Conservation (phyloP, 1,140 invertebrate species). For the Drosophila quadrilineata region DNA sequence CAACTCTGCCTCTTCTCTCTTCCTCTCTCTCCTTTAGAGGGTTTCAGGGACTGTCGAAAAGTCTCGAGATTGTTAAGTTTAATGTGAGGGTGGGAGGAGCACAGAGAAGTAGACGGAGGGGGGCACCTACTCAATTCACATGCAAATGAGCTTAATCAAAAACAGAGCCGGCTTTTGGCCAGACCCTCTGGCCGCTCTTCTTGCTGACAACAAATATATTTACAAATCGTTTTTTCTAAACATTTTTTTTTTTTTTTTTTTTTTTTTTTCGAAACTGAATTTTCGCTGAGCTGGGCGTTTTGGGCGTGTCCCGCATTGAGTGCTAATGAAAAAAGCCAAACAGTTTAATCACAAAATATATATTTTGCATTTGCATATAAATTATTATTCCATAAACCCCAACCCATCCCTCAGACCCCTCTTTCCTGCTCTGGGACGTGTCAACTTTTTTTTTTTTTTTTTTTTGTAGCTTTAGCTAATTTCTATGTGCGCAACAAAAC, state of each 20-base stretch:
- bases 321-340: slow-evolving; percentile 77
- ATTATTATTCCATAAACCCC: slow-evolving; percentile 41
- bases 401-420: too few species aligned
- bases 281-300: not conserved
- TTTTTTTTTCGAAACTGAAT: not conserved
- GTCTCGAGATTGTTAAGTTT: not conserved
- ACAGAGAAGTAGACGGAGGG: not conserved
- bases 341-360: slow-evolving; percentile 74
- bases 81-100: not conserved
- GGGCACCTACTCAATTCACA: slow-evolving; percentile 46
- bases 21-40: slow-evolving; percentile 18
- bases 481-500: slow-evolving; percentile 15
- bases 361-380: slow-evolving; percentile 75
- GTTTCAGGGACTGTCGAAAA: not conserved
- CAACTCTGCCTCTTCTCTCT: not conserved
- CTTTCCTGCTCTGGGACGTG: not conserved
- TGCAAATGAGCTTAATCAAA: slow-evolving; percentile 78
- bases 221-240: too few species aligned
- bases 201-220: slow-evolving; percentile 7
- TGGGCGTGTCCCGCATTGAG: slow-evolving; percentile 18
- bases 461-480: not conserved
- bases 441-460: not conserved
- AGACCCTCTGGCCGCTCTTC: slow-evolving; percentile 9
- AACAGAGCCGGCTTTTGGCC: slow-evolving; percentile 51
- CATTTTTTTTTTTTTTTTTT: not conserved